Base-by-base conservation (phyloP, 1,140 invertebrate species). In the Caenorhabditis remanei region DNA sequence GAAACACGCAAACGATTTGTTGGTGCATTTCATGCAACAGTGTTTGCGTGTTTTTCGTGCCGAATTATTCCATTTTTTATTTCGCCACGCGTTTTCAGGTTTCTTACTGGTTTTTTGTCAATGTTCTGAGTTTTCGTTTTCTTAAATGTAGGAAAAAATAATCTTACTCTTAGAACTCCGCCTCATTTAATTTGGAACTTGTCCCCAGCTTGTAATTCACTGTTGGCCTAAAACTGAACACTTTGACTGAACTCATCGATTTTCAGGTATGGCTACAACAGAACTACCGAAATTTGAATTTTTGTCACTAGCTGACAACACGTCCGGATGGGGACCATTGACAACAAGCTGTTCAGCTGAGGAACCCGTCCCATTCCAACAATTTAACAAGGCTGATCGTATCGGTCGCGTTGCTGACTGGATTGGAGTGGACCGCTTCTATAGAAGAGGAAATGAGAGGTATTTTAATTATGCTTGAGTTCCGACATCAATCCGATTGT, bases 351-450 rank as follows among this genome's bases (percentile, higher is more conserved):
- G 82, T 92, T 91, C 85, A 50, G 65, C 9, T 85, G 86, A 14
- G n/a, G 71, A 79, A n/a, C 75, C 86, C 3, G 83, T 92, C 46
- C 92, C 91, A 16, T 92, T 92, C 90, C 91, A 92, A 71, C 91
- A 87, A 55, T 92, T 91, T 88, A 92, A 92, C 87, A 93, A 93
- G 83, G 87, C 90, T 56, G 91, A 92, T 83, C 90, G 91, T 14
- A 88, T 92, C 58, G 91, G 91, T 8, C 90, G 91, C 71, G 91
- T 92, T 83, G 91, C 92, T 46, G 91, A 92, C 87, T 92, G 91
- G 91, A 84, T 93, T n/a, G 91, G 91, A 46, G 90, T 92, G 46
- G 91, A 92, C 75, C 90, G 91, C 14, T 92, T 89, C 87, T 91
- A 82, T 90, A 90, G 87, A 87, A 92, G 88, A 87, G 85, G 85